Percentiles rank a stretch among this genome's conserved stretches.
These are phyloP conservation scores for Phaethon lepturus DNA, from an alignment of 2,113 vertebrate genomes.

Conservation along the genomic window DNA sequence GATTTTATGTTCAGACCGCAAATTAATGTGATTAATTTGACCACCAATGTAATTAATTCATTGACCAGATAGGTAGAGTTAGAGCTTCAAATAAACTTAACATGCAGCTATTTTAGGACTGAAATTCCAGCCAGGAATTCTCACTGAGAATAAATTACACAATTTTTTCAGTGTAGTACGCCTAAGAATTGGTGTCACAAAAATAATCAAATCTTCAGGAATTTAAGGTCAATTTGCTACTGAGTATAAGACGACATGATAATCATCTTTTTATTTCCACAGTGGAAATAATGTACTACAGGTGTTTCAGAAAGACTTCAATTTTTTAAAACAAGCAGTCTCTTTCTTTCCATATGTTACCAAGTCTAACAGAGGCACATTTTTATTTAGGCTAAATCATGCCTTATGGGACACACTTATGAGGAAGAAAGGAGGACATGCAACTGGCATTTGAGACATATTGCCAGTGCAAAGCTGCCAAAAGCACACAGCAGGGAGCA, in stretches of 20 bases:
- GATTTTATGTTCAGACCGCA: background rate
- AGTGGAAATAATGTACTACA: background rate
- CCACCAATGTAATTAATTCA: background rate
- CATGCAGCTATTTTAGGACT: background rate
- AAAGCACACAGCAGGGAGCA: slow-evolving; percentile 62
- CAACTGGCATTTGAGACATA: slow-evolving; percentile 56
- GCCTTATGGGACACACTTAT: slow-evolving; percentile 8
- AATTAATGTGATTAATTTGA: background rate
- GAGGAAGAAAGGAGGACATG: slow-evolving; percentile 44
- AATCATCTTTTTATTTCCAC: background rate
- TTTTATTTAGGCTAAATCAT: slow-evolving; percentile 46
- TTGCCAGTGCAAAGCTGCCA: slow-evolving; percentile 54
- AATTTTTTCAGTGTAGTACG: background rate
- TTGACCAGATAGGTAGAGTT: background rate
- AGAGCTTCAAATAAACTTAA: background rate
- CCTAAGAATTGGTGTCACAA: background rate
- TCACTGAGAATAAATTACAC: background rate
- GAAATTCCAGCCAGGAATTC: background rate
- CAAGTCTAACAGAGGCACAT: background rate
- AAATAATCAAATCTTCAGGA: background rate
- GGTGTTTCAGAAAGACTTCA: background rate
- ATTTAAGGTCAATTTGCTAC: background rate
- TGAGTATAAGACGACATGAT: background rate
- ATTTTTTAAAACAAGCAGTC: background rate
- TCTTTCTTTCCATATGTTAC: background rate